Evolutionary conservation across 1,140 invertebrate genomes (phyloP), one percentile per base, ranked within the genome.

Genomic region (Procambarus clarkii): DNA sequence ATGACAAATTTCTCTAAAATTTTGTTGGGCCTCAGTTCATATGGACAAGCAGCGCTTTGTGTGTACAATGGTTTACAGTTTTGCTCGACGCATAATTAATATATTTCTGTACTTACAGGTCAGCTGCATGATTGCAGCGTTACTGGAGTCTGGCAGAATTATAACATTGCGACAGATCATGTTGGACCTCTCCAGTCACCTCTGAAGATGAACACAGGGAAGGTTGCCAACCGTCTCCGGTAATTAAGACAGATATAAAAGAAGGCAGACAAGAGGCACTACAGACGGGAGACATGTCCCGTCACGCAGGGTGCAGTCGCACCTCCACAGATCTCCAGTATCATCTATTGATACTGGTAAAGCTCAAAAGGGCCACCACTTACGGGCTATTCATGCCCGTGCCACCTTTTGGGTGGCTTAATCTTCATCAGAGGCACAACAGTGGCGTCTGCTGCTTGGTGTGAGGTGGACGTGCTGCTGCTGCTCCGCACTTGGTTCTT

Each of bases 131-230:
- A 94, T 96, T 98, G 93, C 97, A 98, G 91, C 96, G 98, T 71
- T 98, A 98, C 94, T 98, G 98, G 97, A 98, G 98, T 0, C 97
- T 98, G 0, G 98, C 98, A 94, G 98, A 99, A 94, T 95, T 99
- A 0, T 95, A 98, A 0, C 96, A 98, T 99, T 97, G 95, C 98
- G 34, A 98, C 97, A 0, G 97, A 98, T 24, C 90, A 91, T 64
- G 81, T 81, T n/a, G 64, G 48, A 78, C 86, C 86, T 85, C 88
- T 46, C 88, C 91, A 2, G 93, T 92, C n/a, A 93, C 92, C 64
- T 93, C 87, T 15, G 84, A 89, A 2, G 92, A 92, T 46, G 89
- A 85, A 15, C 92, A 84, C 0, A 88, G 88, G 71, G 92, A 92
- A 15, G 86, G 8, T 13, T 54, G 74, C 34, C 4, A 78, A 76